Evolutionary conservation across 1,140 invertebrate genomes (phyloP).

Genomic region (Argopecten irradians): DNA sequence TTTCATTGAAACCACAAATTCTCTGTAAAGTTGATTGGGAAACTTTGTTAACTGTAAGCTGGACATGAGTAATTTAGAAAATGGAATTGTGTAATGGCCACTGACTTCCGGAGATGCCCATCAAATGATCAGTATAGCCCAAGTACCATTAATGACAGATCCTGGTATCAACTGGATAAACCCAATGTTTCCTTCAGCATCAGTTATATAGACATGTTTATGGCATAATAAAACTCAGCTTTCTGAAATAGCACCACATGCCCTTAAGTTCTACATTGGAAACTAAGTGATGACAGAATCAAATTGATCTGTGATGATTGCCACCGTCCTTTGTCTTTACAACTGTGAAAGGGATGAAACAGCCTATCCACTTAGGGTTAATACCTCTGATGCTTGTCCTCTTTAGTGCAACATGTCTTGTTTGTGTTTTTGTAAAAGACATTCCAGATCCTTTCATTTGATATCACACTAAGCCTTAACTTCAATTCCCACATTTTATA

Average conservation of each 20-base stretch:
- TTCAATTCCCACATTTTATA: too few species aligned
- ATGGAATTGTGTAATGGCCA: background rate
- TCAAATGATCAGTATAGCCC: background rate
- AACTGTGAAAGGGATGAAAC: background rate
- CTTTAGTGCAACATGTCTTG: background rate
- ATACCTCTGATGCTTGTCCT: background rate
- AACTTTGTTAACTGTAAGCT: slow-evolving; percentile 6
- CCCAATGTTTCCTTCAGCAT: background rate
- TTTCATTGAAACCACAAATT: background rate
- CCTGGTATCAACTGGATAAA: background rate
- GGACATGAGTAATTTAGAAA: background rate
- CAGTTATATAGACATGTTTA: background rate
- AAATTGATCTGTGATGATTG: background rate
- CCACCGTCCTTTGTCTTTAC: background rate
- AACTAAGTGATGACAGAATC: background rate
- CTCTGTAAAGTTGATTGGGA: background rate
- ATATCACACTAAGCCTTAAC: too few species aligned
- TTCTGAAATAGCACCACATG: slow-evolving; percentile 5
- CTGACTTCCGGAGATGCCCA: background rate
- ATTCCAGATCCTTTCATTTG: background rate
- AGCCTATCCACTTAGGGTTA: background rate
- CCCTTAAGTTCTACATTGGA: background rate
- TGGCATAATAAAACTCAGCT: background rate
- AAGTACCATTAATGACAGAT: background rate
- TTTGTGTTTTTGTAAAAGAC: background rate